Percentiles rank a stretch among this genome's conserved stretches.
These are phyloP conservation scores for Trachythela sp. DNA, from an alignment of 64 coral and sea anemone species.

Conservation along the genomic window DNA sequence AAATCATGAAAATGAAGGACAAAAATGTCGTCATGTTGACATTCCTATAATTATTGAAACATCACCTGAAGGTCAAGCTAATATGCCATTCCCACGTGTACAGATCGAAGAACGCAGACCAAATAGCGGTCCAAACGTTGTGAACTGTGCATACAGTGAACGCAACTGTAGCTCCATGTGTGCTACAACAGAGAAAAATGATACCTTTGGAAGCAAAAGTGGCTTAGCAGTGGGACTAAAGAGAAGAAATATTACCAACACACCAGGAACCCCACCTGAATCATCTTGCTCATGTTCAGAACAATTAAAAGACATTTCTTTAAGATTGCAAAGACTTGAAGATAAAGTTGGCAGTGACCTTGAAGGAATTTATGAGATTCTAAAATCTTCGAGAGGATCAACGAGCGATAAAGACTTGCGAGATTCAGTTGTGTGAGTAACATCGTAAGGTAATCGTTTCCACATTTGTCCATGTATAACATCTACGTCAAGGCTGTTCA, in stretches of 20 bases:
- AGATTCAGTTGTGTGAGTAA: not conserved
- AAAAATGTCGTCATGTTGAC: not conserved
- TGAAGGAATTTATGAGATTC: not conserved
- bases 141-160: not conserved
- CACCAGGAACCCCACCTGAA: not conserved
- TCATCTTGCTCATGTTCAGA: not conserved
- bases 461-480: not conserved
- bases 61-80: slow-evolving; percentile 13
- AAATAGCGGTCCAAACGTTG: not conserved
- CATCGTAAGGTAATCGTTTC: too few species aligned
- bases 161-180: not conserved
- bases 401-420: not conserved
- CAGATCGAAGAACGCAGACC: not conserved
- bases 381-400: not conserved
- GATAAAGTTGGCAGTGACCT: not conserved
- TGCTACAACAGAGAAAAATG: not conserved
- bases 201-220: not conserved
- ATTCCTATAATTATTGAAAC: slow-evolving; percentile 6
- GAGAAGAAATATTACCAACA: not conserved
- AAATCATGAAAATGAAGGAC: not conserved
- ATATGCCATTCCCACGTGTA: not conserved
- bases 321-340: not conserved
- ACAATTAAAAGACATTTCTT: not conserved
- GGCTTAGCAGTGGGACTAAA: not conserved
- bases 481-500: not conserved